Evolutionary conservation across 2,797 vertebrate genomes (phyloP), one percentile per base, ranked within the genome.

Genomic region (Xenops minutus): DNA sequence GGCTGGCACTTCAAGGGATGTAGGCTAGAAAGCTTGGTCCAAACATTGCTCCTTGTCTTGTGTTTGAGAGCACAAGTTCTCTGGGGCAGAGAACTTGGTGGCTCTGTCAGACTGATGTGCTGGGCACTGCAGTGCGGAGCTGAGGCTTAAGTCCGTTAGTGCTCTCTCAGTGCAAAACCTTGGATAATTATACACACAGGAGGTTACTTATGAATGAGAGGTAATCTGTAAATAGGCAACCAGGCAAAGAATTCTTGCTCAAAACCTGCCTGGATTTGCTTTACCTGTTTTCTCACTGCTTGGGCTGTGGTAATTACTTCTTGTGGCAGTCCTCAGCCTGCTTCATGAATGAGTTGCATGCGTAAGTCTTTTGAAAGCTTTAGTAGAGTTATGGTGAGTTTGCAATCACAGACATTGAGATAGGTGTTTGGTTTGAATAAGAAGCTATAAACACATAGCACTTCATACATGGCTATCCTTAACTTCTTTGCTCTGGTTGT

Each of bases 231-330:
- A 73, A 84, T 46, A 82, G 58, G 80, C 85, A 86, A 63, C 71
- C 13, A 21, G 77, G 90, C 80, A 82, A 85, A 89, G 59, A 92
- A 54, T 77, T 95, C 54, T 44, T 85, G 78, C 61, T 80, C 58
- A 30, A 88, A 96, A 91, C 92, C 51, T 95, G 95, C 54, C 75
- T 89, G 89, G 93, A 85, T 96, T 91, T 96, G 95, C 82, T 93
- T 85, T 96, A 72, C 78, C 43, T 83, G 79, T 92, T 94, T 94
- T 96, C 68, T 95, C 51, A 85, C 36, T 0, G 3, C 64, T 85
- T 68, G 55, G 74, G 89, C 87, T 93, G 58, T 54, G 80, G 39
- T 86, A 94, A 89, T 94, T 92, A 69, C 67, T 66, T 74, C 23
- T 14, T 76, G 89, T 94, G 81, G 89, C 84, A 89, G 64, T 69